These are phyloP conservation scores for Plebejus argus DNA, from an alignment of 2,888 invertebrate genomes.

Conservation along the genomic window DNA sequence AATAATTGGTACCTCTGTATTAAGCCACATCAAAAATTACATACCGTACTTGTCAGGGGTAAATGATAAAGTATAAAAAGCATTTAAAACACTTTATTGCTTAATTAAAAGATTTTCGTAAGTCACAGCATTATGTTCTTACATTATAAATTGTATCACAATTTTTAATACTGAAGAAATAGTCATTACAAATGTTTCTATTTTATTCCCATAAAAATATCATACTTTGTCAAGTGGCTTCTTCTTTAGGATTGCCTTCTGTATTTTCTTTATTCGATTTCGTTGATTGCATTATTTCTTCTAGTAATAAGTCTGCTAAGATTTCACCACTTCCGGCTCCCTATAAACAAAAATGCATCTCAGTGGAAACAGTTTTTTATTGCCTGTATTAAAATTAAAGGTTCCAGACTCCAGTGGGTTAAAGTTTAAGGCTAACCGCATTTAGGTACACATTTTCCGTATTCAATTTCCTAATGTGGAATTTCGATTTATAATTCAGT, in stretches of 20 bases:
- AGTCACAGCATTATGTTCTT: constrained; percentile 22
- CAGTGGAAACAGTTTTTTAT: too few species aligned
- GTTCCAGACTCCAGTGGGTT: too few species aligned
- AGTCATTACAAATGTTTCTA: constrained; percentile 34
- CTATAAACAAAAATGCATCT: constrained; percentile 46
- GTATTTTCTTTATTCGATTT: constrained; percentile 55
- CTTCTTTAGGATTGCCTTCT: constrained; percentile 55
- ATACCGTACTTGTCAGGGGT: too few species aligned
- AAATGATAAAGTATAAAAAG: not conserved
- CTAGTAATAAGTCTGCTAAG: constrained; percentile 66
- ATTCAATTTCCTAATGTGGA: too few species aligned
- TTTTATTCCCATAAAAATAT: constrained; percentile 64
- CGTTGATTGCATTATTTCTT: constrained; percentile 66
- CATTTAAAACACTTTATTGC: constrained; percentile 27
- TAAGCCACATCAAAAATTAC: too few species aligned
- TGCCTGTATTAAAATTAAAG: too few species aligned
- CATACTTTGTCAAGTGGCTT: constrained; percentile 66
- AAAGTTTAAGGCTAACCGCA: too few species aligned
- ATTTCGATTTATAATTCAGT: too few species aligned
- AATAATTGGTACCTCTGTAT: too few species aligned
- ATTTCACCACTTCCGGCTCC: constrained; percentile 66
- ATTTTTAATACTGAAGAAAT: constrained; percentile 69
- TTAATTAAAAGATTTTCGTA: constrained; percentile 12
- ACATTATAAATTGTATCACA: constrained; percentile 49
- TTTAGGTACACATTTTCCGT: too few species aligned